Evolutionary conservation across 2,888 invertebrate genomes (phyloP).

Genomic region (Epinotia bilunana): DNA sequence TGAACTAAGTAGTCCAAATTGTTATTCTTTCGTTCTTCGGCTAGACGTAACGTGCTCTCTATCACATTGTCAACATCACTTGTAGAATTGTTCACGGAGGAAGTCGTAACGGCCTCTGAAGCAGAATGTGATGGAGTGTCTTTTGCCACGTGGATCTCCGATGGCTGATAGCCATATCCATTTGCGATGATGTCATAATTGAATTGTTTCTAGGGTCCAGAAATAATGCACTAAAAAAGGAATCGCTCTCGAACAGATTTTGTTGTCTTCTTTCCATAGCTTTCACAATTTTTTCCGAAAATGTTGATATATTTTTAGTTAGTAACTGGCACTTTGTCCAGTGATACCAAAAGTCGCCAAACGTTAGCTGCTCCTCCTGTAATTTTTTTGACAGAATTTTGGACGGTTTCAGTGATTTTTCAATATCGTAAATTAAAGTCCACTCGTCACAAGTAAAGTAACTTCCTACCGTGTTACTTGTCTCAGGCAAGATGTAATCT

Average conservation of each 20-base stretch:
- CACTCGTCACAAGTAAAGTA: slow-evolving; percentile 9
- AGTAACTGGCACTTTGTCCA: slow-evolving; percentile 12
- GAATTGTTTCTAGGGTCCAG: background rate
- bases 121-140: background rate
- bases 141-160: slow-evolving; percentile 7
- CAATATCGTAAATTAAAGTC: background rate
- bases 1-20: slow-evolving; percentile 5
- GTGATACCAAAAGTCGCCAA: slow-evolving; percentile 15
- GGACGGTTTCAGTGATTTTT: slow-evolving; percentile 7
- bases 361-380: slow-evolving; percentile 7
- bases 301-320: slow-evolving; percentile 14
- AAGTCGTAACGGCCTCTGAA: slow-evolving; percentile 2
- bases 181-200: slow-evolving; percentile 5
- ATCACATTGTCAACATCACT: slow-evolving; percentile 9
- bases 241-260: slow-evolving; percentile 13
- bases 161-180: slow-evolving; percentile 3
- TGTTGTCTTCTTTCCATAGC: slow-evolving; percentile 10
- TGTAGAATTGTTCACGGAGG: slow-evolving; percentile 3
- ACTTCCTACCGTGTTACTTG: background rate
- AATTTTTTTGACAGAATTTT: slow-evolving; percentile 16
- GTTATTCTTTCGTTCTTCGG: slow-evolving; percentile 17
- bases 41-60: slow-evolving; percentile 13
- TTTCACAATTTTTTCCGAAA: slow-evolving; percentile 12
- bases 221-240: slow-evolving; percentile 13
- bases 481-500: slow-evolving; percentile 10